Percentiles rank a stretch among this genome's conserved stretches.
Conservation (phyloP, 1,140 invertebrate species). For the Himalopsyche phryganea region DNA sequence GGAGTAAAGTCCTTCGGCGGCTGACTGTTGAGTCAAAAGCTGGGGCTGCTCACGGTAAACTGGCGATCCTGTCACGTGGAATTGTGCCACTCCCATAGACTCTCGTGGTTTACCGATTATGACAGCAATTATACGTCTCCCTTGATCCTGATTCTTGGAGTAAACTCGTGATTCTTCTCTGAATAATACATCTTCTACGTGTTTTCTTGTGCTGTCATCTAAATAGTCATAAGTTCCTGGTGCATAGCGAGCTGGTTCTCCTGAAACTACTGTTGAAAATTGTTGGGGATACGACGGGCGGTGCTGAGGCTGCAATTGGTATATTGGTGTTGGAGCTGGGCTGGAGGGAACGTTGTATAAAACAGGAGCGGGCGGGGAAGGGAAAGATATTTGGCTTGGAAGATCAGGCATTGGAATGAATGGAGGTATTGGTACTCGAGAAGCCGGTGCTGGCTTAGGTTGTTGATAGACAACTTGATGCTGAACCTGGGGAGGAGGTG, state of each 20-base stretch:
- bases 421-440: too few relatives aligned
- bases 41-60: too few relatives aligned
- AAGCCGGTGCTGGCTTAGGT: too few relatives aligned
- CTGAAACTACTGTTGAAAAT: background rate
- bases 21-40: too few relatives aligned
- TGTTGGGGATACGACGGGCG: background rate
- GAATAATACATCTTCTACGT: conserved; percentile 12
- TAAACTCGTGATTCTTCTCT: conserved; percentile 14
- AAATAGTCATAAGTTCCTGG: background rate
- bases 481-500: too few relatives aligned
- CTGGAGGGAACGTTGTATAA: background rate
- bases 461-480: too few relatives aligned
- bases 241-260: background rate
- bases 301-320: too few relatives aligned
- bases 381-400: background rate
- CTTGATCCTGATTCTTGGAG: too few relatives aligned
- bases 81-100: background rate
- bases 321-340: background rate
- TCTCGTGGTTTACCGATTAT: conserved; percentile 6
- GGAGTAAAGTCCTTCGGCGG: too few relatives aligned
- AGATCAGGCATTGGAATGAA: too few relatives aligned
- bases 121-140: background rate
- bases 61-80: background rate
- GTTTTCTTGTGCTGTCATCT: background rate
- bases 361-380: background rate